Evolutionary conservation across 2,113 vertebrate genomes (phyloP).

Genomic region (Salvelinus sp.): DNA sequence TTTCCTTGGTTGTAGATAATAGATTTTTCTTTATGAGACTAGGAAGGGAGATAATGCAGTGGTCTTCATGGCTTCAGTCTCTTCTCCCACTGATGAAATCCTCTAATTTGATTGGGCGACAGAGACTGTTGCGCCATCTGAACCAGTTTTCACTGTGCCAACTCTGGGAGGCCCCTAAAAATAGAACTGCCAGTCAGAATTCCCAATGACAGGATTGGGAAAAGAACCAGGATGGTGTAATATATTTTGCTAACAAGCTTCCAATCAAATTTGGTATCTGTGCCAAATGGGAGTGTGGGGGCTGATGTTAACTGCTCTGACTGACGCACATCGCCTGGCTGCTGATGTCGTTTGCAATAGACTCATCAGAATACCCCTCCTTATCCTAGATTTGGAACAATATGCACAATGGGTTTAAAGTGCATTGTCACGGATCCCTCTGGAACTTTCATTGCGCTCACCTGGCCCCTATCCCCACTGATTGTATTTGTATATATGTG

Average conservation of each 20-base stretch:
- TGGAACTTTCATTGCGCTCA: too few relatives aligned
- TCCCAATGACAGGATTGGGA: constrained; percentile 33
- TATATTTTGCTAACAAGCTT: constrained; percentile 33
- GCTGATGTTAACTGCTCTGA: constrained; percentile 7
- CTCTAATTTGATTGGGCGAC: constrained; percentile 35
- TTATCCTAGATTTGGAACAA: constrained; percentile 37
- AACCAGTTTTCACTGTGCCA: constrained; percentile 8
- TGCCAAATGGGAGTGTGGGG: constrained; percentile 21
- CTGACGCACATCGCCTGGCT: not conserved
- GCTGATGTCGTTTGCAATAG: not conserved
- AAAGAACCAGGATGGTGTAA: constrained; percentile 23
- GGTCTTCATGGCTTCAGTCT: not conserved
- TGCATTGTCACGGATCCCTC: not conserved
- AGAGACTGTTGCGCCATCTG: constrained; percentile 42
- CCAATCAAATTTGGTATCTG: constrained; percentile 34
- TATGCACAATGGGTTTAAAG: not conserved
- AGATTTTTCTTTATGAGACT: constrained; percentile 25
- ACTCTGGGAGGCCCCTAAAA: constrained; percentile 28
- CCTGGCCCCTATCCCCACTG: too few relatives aligned
- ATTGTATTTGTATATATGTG: too few relatives aligned
- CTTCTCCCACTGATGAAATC: constrained; percentile 33
- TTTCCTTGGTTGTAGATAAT: constrained; percentile 28
- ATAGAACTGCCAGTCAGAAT: constrained; percentile 41
- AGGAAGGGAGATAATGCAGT: constrained; percentile 5
- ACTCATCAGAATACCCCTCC: constrained; percentile 11